Conservation (phyloP, 1,140 invertebrate genomes). For the fruit fly (Drosophila melanogaster) region DNA sequence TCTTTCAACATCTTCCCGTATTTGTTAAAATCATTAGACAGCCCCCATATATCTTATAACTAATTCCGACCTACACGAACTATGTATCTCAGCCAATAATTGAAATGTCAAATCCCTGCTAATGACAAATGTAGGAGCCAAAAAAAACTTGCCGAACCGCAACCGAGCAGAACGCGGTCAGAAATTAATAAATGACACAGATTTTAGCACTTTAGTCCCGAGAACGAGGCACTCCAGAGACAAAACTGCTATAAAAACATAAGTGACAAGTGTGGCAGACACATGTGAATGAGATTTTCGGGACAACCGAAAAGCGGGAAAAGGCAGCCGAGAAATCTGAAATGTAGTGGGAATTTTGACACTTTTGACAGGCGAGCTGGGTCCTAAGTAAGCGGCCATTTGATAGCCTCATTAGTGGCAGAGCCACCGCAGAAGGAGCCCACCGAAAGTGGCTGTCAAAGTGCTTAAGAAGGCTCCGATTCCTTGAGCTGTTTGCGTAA, state of each 20-base stretch:
- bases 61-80: conserved; percentile 7
- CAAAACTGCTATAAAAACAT: conserved; percentile 74
- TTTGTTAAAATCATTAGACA: conserved; percentile 50
- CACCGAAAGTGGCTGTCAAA: conserved; percentile 63
- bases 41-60: conserved; percentile 37
- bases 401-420: conserved; percentile 79
- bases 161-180: conserved; percentile 35
- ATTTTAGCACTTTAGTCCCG: conserved; percentile 74
- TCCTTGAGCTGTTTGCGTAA: conserved; percentile 61
- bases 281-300: conserved; percentile 58
- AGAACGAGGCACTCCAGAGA: conserved; percentile 44
- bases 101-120: conserved; percentile 72
- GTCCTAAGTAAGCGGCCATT: conserved; percentile 66
- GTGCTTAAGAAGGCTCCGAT: conserved; percentile 66
- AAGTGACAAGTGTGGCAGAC: conserved; percentile 80
- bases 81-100: conserved; percentile 47
- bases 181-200: conserved; percentile 77
- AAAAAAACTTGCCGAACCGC: conserved; percentile 38
- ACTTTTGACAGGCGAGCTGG: conserved; percentile 68
- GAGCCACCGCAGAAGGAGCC: conserved; percentile 63
- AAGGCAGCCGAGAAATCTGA: conserved; percentile 45
- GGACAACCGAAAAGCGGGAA: conserved; percentile 11
- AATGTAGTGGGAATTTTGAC: conserved; percentile 71
- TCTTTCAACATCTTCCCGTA: conserved; percentile 11
- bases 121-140: conserved; percentile 68